Evolutionary conservation across 2,113 vertebrate genomes (phyloP), one percentile per base, ranked within the genome.

Genomic region (Fulmarus glacialis): DNA sequence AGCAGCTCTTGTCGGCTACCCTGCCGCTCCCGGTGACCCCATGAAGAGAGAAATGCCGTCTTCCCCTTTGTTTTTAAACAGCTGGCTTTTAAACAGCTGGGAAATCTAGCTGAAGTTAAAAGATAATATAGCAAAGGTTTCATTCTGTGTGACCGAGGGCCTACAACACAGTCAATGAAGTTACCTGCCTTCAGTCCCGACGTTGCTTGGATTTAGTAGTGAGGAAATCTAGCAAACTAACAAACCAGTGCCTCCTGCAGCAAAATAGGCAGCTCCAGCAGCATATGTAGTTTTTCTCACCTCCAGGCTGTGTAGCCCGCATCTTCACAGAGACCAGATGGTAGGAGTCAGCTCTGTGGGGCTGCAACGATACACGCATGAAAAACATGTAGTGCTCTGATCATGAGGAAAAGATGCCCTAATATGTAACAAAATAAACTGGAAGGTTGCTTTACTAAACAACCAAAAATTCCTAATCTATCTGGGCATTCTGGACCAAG

Each of bases 281-380:
- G 70, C 87, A 94, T 87, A 91, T 82, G 91, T 70, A 96, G 87
- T 36, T 91, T 94, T 91, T 94, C 89, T 93, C 89, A 93, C 78
- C 70, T 82, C 70, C 59, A 66, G 84, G 81, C 82, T 90, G 20
- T 62, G 42, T 80, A 91, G 74, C 32, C 73, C 20, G 7, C 53
- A 66, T 85, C 86, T 88, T 91, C 78, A 68, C 34, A 63, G 84
- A 75, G 64, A 82, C 70, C 93, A 97, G 93, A 94, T 95, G 95
- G 91, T 68, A 73, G 48, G 53, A 91, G 58, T 91, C 95, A 93
- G 68, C 52, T 96, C 47, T 80, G 42, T 82, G 78, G 68, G 72
- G 30, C 43, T 73, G 73, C 59, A 79, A 8, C 3, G 3, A 42
- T 71, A 45, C 47, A 45, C 0, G 0, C 43, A 68, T n/a, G 66